A percentile compares a stretch with the other conserved stretches of the same genome.
phyloP scores from a whole-genome alignment of 2,888 invertebrate species.

The Phania funesta region DNA sequence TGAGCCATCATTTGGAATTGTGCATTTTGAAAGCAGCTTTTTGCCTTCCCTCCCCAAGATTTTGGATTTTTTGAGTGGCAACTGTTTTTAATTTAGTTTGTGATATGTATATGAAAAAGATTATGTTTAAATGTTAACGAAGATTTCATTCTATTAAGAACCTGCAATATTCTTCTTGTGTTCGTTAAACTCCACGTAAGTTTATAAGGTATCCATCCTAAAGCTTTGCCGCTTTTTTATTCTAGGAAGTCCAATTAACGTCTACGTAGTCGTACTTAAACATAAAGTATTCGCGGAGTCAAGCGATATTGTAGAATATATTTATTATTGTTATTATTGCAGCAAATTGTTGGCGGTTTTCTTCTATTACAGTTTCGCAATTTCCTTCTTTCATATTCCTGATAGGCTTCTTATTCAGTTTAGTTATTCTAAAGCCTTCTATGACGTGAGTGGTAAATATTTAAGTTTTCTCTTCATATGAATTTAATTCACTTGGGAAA shows the following conservation, averaged over 20 bases:
- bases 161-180: not conserved
- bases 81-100: too few relatives aligned
- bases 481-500: not conserved
- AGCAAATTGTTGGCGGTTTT: constrained; percentile 8
- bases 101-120: too few relatives aligned
- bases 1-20: too few relatives aligned
- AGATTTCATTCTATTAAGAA: not conserved
- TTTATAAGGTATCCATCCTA: not conserved
- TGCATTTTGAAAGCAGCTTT: too few relatives aligned
- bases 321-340: not conserved
- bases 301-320: too few relatives aligned
- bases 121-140: not conserved
- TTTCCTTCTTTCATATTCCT: not conserved
- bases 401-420: not conserved
- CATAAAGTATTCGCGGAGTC: too few relatives aligned
- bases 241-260: constrained; percentile 57
- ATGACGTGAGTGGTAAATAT: not conserved
- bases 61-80: too few relatives aligned
- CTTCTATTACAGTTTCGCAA: not conserved
- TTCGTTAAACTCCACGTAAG: not conserved
- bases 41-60: too few relatives aligned
- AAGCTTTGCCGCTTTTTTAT: not conserved
- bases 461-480: not conserved
- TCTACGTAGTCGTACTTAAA: too few relatives aligned
- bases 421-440: not conserved